Percentiles rank a stretch among this genome's conserved stretches.
Conservation (phyloP, 2,797 vertebrate genomes). For the Potorous gilbertii region DNA sequence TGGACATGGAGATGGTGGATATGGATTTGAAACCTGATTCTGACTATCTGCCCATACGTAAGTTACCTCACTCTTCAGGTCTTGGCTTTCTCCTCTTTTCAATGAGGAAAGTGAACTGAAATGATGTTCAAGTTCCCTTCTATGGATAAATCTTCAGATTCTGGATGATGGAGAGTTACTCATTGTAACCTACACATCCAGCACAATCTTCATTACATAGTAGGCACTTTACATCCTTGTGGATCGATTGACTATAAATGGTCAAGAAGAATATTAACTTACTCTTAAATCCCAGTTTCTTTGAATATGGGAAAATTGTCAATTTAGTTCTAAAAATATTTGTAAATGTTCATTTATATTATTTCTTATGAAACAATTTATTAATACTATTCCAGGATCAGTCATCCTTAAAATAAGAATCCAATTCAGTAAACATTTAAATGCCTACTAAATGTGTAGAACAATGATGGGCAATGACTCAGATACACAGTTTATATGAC, state of each 20-base stretch:
- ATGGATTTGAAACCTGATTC: not conserved
- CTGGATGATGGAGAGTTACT: not conserved
- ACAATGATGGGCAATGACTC: not conserved
- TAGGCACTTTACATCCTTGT: not conserved
- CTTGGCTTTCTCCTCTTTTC: not conserved
- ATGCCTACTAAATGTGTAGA: not conserved
- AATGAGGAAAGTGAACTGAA: not conserved
- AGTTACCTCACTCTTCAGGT: not conserved
- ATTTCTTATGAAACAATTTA: not conserved
- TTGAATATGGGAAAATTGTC: not conserved
- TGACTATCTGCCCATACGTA: not conserved
- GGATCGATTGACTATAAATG: not conserved
- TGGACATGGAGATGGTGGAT: not conserved
- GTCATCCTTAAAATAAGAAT: not conserved
- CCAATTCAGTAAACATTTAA: not conserved
- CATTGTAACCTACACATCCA: not conserved
- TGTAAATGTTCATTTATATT: not conserved
- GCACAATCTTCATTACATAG: not conserved
- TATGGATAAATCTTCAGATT: not conserved
- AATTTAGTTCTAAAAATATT: not conserved
- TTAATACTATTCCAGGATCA: not conserved
- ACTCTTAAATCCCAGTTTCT: not conserved
- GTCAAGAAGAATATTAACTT: not conserved
- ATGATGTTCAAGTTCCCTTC: not conserved
- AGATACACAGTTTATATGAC: not conserved